Percentiles rank a stretch among this genome's conserved stretches.
These are phyloP conservation scores for Aphis craccivora DNA, from an alignment of 1,140 invertebrate genomes.

Conservation along the genomic window DNA sequence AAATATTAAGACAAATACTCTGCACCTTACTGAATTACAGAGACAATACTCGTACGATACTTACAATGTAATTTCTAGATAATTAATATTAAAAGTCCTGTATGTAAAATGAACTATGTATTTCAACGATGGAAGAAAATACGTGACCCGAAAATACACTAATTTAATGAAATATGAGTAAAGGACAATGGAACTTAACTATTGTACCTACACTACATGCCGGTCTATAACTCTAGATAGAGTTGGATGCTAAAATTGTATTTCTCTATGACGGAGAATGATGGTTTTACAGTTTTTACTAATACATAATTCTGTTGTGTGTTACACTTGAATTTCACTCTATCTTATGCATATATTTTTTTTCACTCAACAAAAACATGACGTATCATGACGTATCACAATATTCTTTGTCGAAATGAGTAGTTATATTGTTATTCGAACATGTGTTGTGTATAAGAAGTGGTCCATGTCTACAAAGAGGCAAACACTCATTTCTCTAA, in stretches of 20 bases:
- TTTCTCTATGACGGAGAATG: neutral
- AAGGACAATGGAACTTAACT: neutral
- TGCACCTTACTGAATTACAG: neutral
- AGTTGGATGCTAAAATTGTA: neutral
- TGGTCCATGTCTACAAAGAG: neutral
- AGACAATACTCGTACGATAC: neutral
- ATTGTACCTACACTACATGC: neutral
- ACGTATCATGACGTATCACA: neutral
- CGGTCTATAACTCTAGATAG: neutral
- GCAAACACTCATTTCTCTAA: neutral
- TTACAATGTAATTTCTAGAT: neutral
- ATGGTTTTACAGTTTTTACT: neutral
- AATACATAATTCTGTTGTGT: neutral
- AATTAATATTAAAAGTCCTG: neutral
- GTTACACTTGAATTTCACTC: neutral
- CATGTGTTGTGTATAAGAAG: neutral
- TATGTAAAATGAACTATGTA: neutral
- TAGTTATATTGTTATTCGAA: neutral
- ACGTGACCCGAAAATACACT: slow-evolving; percentile 17
- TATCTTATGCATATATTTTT: neutral
- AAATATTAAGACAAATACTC: neutral
- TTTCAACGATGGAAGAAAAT: neutral
- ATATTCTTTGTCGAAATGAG: neutral
- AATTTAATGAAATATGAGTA: neutral
- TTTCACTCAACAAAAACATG: neutral